These are phyloP conservation scores for Polypterus bichir DNA, from an alignment of 2,113 vertebrate genomes.

Conservation along the genomic window DNA sequence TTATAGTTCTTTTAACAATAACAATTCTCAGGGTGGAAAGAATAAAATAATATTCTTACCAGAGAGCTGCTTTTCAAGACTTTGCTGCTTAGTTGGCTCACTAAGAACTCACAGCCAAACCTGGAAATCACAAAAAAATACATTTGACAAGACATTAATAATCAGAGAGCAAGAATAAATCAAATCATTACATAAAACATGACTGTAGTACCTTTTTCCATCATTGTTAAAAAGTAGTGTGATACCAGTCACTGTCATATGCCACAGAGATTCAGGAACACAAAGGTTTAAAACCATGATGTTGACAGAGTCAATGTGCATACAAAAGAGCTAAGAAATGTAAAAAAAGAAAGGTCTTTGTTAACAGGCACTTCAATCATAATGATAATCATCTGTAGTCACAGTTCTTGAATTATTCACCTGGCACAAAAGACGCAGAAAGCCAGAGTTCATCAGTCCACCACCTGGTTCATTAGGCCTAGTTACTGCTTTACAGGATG, in stretches of 20 bases:
- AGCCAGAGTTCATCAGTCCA: conserved; percentile 51
- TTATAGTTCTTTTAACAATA: too few relatives aligned
- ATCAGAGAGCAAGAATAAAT: conserved; percentile 1
- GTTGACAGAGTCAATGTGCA: conserved; percentile 82
- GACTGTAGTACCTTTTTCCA: conserved; percentile 50
- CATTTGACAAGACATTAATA: neutral
- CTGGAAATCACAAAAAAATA: conserved; percentile 35
- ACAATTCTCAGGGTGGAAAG: too few relatives aligned
- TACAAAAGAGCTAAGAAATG: conserved; percentile 61
- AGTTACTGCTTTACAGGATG: conserved; percentile 24
- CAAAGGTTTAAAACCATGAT: conserved; percentile 84
- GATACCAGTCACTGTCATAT: conserved; percentile 71
- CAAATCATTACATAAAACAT: neutral
- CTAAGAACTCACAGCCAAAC: conserved; percentile 64
- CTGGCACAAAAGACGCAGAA: conserved; percentile 71
- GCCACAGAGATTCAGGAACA: conserved; percentile 85
- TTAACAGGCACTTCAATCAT: neutral
- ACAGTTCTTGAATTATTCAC: conserved; percentile 35
- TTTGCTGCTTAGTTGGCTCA: conserved; percentile 86
- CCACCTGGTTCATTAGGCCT: conserved; percentile 25
- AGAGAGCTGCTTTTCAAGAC: conserved; percentile 81
- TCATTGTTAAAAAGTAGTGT: conserved; percentile 69
- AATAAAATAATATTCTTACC: conserved; percentile 48
- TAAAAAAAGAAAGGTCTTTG: neutral
- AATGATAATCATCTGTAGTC: neutral